Base-by-base conservation (phyloP, 2,797 vertebrate species). In the Sebastiscus albofasciatus region DNA sequence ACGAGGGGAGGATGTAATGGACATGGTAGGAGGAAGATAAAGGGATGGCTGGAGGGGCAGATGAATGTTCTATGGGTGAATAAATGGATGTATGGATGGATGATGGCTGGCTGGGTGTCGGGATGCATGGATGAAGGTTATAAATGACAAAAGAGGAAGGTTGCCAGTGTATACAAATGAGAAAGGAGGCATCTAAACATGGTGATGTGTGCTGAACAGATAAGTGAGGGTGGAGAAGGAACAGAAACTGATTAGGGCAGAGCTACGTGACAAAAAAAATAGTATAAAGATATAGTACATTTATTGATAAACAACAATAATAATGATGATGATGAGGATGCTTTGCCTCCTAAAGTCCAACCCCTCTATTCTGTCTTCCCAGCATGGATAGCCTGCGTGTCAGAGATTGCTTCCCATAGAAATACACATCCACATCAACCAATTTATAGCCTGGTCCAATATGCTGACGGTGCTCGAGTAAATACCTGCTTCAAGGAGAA, bases 401-500 rank as follows among this genome's bases (percentile, higher is more conserved):
- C 81, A 77, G 78, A 80, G 71, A 87, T 81, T 86, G 68, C 73
- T 56, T 65, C 54, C 42, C 24, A 71, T 33, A 76, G 59, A 85
- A 83, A 83, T 55, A 46, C 46, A 75, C 69, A 62, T 87, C 80
- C 31, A 52, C 61, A 73, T 89, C 67, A 70, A 81, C 84, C 70
- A 80, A 79, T 86, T 84, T 84, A 81, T 42, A 75, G 71, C 34
- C 61, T 4, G 58, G 49, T 80, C 65, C 67, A 78, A 88, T 80
- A 62, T 91, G 90, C 90, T 92, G 91, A 92, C 83, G 2, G 67
- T 67, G 87, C 84, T 82, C 12, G 14, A 76, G 75, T 74, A 79
- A 86, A 91, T 79, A 83, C 72, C 69, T 86, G 56, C 81, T 82
- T 33, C 68, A 76, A 83, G 77, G 64, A 83, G 84, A 83, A 84